Evolutionary conservation across 2,113 vertebrate genomes (phyloP).

Genomic region (Castor canadensis): DNA sequence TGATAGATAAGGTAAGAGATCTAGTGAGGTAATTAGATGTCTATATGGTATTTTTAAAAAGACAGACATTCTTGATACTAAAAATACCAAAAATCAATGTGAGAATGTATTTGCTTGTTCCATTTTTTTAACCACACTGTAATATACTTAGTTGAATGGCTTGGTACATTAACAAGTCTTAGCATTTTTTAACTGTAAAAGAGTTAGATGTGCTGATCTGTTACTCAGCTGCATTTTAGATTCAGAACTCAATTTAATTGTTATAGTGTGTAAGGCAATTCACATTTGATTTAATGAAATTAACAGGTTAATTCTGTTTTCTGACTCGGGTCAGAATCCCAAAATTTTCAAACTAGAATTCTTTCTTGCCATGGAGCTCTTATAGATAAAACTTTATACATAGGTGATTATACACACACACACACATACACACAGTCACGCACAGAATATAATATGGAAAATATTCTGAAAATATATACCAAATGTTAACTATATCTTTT

Average conservation of each 20-base stretch:
- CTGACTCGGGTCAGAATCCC: not conserved
- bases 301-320: not conserved
- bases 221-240: not conserved
- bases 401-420: not conserved
- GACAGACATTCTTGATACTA: constrained; percentile 10
- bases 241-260: constrained; percentile 48
- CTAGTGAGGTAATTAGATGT: constrained; percentile 79
- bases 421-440: no score
- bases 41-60: constrained; percentile 61
- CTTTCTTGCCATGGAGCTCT: not conserved
- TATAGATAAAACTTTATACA: not conserved
- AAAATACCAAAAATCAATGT: not conserved
- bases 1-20: not conserved
- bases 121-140: constrained; percentile 27
- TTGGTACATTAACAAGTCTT: not conserved
- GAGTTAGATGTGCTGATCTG: not conserved
- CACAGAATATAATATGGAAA: not conserved
- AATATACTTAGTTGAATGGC: not conserved
- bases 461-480: not conserved
- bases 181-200: not conserved
- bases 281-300: not conserved
- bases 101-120: not conserved
- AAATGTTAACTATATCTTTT: not conserved
- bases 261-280: not conserved
- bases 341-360: not conserved